Evolutionary conservation across 2,113 vertebrate genomes (phyloP).

Genomic region (Willisornis vidua): DNA sequence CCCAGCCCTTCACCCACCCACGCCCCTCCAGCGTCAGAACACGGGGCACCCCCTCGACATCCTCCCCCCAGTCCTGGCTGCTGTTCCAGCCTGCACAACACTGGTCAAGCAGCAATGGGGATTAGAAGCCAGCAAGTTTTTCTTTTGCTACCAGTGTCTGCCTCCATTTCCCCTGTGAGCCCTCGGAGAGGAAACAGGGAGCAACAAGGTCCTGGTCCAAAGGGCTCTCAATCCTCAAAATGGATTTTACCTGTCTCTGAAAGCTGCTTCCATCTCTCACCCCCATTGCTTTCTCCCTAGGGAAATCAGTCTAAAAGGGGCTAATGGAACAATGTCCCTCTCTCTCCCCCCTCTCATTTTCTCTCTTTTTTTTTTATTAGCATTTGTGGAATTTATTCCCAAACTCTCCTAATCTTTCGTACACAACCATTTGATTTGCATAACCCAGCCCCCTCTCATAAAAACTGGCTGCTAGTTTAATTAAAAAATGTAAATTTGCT

Average conservation of each 20-base stretch:
- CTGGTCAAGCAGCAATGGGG: not conserved
- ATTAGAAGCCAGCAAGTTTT: constrained; percentile 5
- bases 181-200: not conserved
- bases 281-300: constrained; percentile 66
- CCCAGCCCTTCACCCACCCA: not conserved
- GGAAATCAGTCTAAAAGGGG: constrained; percentile 94
- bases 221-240: constrained; percentile 63
- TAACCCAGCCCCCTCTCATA: constrained; percentile 99
- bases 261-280: constrained; percentile 67
- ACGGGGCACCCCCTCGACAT: rapidly evolving
- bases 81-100: not conserved
- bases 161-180: not conserved
- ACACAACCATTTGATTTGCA: constrained; percentile 99
- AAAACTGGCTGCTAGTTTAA: constrained; percentile 99
- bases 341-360: constrained; percentile 75
- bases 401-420: constrained; percentile 99
- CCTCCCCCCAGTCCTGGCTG: not conserved
- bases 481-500: constrained; percentile 99
- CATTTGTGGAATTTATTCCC: constrained; percentile 99
- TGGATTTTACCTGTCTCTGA: constrained; percentile 74
- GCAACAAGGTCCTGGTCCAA: constrained; percentile 53
- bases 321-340: constrained; percentile 90
- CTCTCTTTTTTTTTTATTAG: constrained; percentile 83
- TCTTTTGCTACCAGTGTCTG: not conserved
- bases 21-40: not conserved